phyloP scores from a whole-genome alignment of 2,888 invertebrate genomes.

The Drosophila leonis region DNA sequence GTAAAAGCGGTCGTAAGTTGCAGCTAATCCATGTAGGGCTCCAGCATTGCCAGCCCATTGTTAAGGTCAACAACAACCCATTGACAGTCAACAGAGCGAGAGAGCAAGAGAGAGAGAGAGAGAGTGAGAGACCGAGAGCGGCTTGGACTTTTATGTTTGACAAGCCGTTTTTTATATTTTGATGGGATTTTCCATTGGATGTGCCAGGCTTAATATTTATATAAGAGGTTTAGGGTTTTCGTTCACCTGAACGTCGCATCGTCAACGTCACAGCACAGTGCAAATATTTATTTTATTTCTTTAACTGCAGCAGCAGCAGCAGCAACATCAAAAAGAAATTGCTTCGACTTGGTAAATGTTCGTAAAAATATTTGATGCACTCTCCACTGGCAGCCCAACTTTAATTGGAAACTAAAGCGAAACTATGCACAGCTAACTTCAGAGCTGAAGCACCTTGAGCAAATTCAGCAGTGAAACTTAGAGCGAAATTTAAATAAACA shows the following conservation, averaged over 20 bases:
- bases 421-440: constrained; percentile 1
- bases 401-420: constrained; percentile 39
- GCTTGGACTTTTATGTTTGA: constrained; percentile 50
- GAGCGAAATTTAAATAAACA: background rate
- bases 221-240: constrained; percentile 44
- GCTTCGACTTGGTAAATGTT: constrained; percentile 20
- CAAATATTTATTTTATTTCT: constrained; percentile 63
- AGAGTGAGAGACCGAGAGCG: background rate
- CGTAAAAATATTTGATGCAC: constrained; percentile 24
- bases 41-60: constrained; percentile 53
- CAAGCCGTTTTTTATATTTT: constrained; percentile 47
- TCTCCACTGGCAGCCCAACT: constrained; percentile 19
- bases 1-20: constrained; percentile 52
- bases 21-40: constrained; percentile 55
- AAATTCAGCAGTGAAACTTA: constrained; percentile 6
- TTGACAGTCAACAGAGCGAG: background rate
- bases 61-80: constrained; percentile 61
- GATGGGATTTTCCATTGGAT: constrained; percentile 57
- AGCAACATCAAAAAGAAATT: constrained; percentile 39
- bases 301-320: constrained; percentile 30
- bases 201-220: constrained; percentile 59
- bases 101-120: background rate
- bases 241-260: constrained; percentile 8
- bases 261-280: constrained; percentile 38
- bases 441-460: background rate